Percentiles rank a stretch among this genome's conserved stretches.
phyloP scores from a whole-genome alignment of 2,113 vertebrate genomes.

The Geococcyx californianus region DNA sequence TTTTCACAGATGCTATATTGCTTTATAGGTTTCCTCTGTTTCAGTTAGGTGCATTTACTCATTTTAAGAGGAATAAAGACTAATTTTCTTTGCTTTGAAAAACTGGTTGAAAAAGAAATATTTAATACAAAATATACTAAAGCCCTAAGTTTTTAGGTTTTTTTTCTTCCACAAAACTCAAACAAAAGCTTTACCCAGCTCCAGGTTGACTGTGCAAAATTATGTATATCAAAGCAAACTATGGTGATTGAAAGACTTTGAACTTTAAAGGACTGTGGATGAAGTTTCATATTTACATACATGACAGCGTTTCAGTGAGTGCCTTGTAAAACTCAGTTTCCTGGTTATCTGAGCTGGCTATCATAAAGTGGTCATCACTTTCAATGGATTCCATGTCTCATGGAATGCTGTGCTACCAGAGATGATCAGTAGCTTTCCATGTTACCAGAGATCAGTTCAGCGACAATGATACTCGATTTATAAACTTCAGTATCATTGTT shows the following conservation, averaged over 20 bases:
- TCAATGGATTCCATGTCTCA: neutral
- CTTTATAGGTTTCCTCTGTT: neutral
- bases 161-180: neutral
- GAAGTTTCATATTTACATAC: neutral
- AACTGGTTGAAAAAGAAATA: neutral
- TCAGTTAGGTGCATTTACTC: neutral
- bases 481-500: neutral
- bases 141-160: neutral
- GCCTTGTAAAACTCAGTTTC: neutral
- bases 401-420: neutral
- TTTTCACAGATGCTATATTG: neutral
- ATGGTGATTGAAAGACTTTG: neutral
- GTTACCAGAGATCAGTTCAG: too few species aligned
- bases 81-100: neutral
- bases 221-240: neutral
- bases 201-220: neutral
- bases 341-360: neutral
- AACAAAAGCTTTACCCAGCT: neutral
- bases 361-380: neutral
- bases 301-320: neutral
- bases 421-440: too few species aligned
- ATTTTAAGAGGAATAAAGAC: neutral
- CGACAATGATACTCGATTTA: too few species aligned
- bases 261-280: neutral
- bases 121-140: neutral